phyloP scores from a whole-genome alignment of 2,797 vertebrate species.

The Gymnothorax reevesii region DNA sequence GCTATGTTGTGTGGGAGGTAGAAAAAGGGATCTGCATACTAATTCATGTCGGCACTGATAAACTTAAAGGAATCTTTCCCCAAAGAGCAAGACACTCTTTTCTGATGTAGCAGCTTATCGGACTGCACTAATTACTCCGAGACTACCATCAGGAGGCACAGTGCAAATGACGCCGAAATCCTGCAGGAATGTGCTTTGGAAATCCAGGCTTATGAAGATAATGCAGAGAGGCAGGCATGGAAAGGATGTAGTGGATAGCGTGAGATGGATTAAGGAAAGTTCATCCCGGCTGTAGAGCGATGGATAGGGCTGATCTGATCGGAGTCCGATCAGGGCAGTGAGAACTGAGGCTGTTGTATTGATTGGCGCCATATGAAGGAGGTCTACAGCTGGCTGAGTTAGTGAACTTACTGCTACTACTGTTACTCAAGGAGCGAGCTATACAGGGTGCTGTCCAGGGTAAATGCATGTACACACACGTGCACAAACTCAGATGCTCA shows the following conservation, averaged over 20 bases:
- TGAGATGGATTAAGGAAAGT: background rate
- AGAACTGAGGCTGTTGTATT: background rate
- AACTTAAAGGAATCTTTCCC: constrained; percentile 7
- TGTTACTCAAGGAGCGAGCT: background rate
- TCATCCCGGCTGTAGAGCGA: background rate
- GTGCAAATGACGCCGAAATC: background rate
- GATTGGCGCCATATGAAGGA: background rate
- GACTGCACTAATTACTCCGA: background rate
- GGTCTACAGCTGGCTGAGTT: background rate
- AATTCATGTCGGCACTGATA: constrained; percentile 1
- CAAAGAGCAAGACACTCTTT: background rate
- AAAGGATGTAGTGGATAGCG: background rate
- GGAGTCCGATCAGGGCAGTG: background rate
- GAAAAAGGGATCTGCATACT: constrained; percentile 7
- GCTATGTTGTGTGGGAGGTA: background rate
- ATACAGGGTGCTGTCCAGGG: background rate
- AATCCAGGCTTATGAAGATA: background rate
- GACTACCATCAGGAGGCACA: background rate
- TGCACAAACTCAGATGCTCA: too few species aligned
- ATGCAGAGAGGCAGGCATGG: background rate
- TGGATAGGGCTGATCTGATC: background rate
- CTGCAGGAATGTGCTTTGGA: background rate
- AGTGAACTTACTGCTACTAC: background rate
- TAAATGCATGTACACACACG: background rate
- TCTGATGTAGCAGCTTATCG: background rate